Evolutionary conservation across 1,140 invertebrate species (phyloP).

Genomic region (Antheraea pernyi): DNA sequence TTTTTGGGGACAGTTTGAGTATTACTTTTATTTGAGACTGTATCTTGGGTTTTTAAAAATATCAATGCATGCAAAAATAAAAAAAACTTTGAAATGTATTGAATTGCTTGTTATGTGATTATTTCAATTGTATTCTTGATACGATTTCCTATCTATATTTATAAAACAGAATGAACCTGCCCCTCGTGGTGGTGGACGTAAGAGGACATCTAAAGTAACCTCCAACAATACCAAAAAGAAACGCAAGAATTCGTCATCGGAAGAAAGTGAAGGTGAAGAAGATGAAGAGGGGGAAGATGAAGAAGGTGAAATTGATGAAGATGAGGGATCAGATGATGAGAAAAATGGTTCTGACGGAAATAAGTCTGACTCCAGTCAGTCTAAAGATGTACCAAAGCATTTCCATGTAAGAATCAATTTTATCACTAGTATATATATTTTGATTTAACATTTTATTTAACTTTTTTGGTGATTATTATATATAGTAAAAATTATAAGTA

Average conservation of each 20-base stretch:
- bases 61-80: too few species aligned
- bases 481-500: too few species aligned
- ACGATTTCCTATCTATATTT: background rate
- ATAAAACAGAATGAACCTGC: conserved; percentile 55
- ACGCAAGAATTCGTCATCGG: conserved; percentile 62
- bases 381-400: conserved; percentile 79
- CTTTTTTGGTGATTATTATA: too few species aligned
- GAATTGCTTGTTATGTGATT: too few species aligned
- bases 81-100: too few species aligned
- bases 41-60: too few species aligned
- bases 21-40: too few species aligned
- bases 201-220: conserved; percentile 49
- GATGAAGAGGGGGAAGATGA: conserved; percentile 72
- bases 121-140: too few species aligned
- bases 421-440: background rate
- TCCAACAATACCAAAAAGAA: conserved; percentile 69
- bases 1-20: too few species aligned
- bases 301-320: conserved; percentile 68
- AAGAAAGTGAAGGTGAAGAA: conserved; percentile 69
- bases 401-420: conserved; percentile 66
- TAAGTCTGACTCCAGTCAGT: conserved; percentile 77
- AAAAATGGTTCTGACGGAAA: conserved; percentile 78
- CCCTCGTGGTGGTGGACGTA: conserved; percentile 50
- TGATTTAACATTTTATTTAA: too few species aligned
- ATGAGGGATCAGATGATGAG: conserved; percentile 77